Percentiles rank a stretch among this genome's conserved stretches.
phyloP scores from a whole-genome alignment of 2,888 invertebrate genomes.

The Apodemia duryi region DNA sequence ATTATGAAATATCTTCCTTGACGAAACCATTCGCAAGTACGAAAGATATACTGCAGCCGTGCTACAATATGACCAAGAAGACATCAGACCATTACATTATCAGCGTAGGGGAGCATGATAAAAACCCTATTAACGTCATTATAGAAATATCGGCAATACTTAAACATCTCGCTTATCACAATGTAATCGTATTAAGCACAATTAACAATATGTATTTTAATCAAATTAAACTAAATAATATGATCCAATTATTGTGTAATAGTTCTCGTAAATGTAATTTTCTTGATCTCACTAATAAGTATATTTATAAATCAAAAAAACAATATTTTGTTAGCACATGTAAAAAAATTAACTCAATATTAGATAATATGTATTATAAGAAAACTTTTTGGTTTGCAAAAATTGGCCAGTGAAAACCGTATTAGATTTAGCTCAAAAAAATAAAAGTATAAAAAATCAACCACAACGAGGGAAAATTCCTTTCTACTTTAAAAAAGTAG shows the following conservation, averaged over 20 bases:
- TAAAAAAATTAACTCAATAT: background rate
- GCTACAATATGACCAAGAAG: background rate
- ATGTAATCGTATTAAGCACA: conserved; percentile 14
- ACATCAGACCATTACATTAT: conserved; percentile 17
- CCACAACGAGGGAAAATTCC: background rate
- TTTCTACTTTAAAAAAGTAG: background rate
- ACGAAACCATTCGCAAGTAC: conserved; percentile 19
- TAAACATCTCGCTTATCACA: conserved; percentile 8
- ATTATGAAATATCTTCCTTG: conserved; percentile 9
- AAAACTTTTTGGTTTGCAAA: background rate
- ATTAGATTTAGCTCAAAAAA: background rate
- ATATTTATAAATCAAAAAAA: background rate
- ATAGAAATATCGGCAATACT: conserved; percentile 1
- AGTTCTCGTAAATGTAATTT: background rate
- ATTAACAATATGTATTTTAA: conserved; percentile 17
- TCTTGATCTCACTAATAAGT: background rate
- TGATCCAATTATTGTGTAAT: conserved; percentile 17
- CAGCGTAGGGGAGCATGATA: conserved; percentile 19
- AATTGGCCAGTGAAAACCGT: background rate
- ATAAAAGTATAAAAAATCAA: background rate
- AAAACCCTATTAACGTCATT: conserved; percentile 13
- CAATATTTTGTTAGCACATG: background rate
- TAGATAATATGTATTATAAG: background rate
- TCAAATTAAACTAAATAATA: conserved; percentile 17
- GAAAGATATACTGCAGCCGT: conserved; percentile 18